Base-by-base conservation (phyloP, 1,140 invertebrate genomes). In the Brachionus rotundiformis region DNA sequence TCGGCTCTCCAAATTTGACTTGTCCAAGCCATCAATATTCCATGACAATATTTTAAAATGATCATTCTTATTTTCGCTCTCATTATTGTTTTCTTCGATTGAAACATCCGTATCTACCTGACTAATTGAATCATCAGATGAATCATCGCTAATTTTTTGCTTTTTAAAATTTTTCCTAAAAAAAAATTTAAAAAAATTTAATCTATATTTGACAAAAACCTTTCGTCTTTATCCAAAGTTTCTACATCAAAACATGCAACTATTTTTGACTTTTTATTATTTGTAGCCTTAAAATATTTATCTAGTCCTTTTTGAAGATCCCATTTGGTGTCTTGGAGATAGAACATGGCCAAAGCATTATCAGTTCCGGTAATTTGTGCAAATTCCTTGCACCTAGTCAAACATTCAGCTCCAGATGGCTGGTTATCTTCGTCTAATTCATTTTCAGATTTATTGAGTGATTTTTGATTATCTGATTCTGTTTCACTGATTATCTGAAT, bases 21-120 rank as follows among this genome's bases (percentile, higher is more conserved):
- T 85, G 84, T 91, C 90, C 1, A 92, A 84, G 2, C 91, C 91
- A 88, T 92, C 91, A 82, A 92, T 86, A 84, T 92, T 92, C 91
- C 91, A 92, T 3, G 90, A 85, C 36, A 88, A 25, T 1, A 88
- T 11, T 41, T 86, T 82, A 39, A 82, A 68, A 29, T 27, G 29
- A 16, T 11, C 13, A 0, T 41, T 23, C 11, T 54, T 19, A n/a
- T n/a, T 44, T 29, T 47, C 75, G 29, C 39, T 19, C 13, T 65
- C 59, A 2, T 41, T 10, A n/a, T 31, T 41, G 5, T 33, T 19
- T 25, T 39, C 65, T 73, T 68, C 65, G 76, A 10, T 11, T 47
- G 36, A 41, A 27, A 25, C 7, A 73, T 73, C 19, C 10, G 41
- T 8, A 16, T 68, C 29, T 27, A 25, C 2, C 8, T 19, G 27